phyloP scores from a whole-genome alignment of 2,888 invertebrate species.

The Belgica antarctica region DNA sequence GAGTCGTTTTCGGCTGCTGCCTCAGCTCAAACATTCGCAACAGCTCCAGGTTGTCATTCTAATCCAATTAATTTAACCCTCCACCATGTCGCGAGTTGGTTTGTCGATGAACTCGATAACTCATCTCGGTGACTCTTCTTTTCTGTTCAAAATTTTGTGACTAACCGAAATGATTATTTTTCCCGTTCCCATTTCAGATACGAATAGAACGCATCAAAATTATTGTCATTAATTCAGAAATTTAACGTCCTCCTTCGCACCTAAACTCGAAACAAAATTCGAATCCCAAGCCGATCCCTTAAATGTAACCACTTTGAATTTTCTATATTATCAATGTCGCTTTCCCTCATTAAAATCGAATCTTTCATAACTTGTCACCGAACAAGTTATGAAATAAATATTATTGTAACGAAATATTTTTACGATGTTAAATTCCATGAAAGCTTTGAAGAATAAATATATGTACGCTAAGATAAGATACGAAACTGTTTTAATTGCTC shows the following conservation, averaged over 20 bases:
- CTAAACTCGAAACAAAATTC: slow-evolving; percentile 7
- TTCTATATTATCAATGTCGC: neutral
- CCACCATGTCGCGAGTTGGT: neutral
- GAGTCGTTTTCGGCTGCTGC: slow-evolving; percentile 36
- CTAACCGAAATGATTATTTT: slow-evolving; percentile 10
- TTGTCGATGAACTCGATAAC: neutral
- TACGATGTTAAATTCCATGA: no score
- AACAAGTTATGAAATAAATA: no score
- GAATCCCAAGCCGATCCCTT: neutral
- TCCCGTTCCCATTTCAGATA: slow-evolving; percentile 29
- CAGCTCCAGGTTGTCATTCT: slow-evolving; percentile 34
- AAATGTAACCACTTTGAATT: neutral
- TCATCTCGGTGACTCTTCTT: neutral
- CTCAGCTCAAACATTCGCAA: slow-evolving; percentile 36
- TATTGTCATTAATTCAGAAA: slow-evolving; percentile 1
- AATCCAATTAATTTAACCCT: neutral
- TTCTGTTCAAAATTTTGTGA: neutral
- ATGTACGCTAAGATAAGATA: no score
- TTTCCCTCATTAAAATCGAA: no score
- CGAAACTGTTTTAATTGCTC: no score
- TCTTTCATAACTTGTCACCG: no score
- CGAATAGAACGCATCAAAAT: slow-evolving; percentile 12
- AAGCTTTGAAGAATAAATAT: no score
- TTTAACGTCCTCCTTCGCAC: slow-evolving; percentile 1
- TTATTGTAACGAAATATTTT: no score